Conservation (phyloP, 2,888 invertebrate species). For the Drosophila niveifrons region DNA sequence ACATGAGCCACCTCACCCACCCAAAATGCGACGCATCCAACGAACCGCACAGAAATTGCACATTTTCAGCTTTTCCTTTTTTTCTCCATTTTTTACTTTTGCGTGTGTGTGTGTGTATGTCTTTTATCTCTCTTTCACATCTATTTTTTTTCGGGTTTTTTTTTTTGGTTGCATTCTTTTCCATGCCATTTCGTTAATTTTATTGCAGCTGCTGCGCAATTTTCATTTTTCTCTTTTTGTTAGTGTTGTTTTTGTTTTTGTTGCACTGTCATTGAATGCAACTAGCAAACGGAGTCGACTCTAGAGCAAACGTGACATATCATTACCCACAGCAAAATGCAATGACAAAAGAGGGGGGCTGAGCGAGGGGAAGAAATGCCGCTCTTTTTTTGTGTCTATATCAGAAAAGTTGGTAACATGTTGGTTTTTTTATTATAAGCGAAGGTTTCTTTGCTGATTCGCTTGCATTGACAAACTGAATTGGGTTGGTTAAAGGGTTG, state of each 20-base stretch:
- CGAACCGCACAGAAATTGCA: constrained; percentile 58
- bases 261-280: constrained; percentile 67
- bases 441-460: constrained; percentile 45
- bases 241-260: constrained; percentile 23
- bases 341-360: not conserved
- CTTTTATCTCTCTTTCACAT: constrained; percentile 12
- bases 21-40: constrained; percentile 40
- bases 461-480: constrained; percentile 25
- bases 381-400: constrained; percentile 45
- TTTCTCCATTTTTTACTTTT: constrained; percentile 12
- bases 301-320: constrained; percentile 73
- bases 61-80: constrained; percentile 34
- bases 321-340: constrained; percentile 42
- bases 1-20: constrained; percentile 20
- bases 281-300: constrained; percentile 53
- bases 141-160: constrained; percentile 11
- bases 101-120: constrained; percentile 2
- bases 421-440: constrained; percentile 18
- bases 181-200: constrained; percentile 64
- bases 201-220: constrained; percentile 62
- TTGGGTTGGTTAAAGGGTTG: constrained; percentile 9
- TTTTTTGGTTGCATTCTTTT: constrained; percentile 63
- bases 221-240: constrained; percentile 36
- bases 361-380: not conserved
- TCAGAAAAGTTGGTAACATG: constrained; percentile 52